Conservation (phyloP, 2,113 vertebrate species). For the Cinclus cinclus region DNA sequence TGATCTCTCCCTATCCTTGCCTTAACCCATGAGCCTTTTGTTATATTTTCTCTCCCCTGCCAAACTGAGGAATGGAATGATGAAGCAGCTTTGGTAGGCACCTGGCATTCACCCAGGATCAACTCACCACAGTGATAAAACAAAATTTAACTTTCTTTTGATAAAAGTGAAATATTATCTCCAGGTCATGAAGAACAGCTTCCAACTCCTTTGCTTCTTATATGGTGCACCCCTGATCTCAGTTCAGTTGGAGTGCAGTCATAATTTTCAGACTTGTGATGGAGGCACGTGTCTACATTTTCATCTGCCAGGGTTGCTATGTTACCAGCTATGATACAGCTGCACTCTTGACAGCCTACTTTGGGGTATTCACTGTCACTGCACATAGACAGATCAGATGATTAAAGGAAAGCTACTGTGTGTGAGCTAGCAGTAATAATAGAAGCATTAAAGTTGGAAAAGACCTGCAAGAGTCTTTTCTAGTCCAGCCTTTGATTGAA, state of each 20-base stretch:
- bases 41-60: not conserved
- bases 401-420: not conserved
- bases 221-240: not conserved
- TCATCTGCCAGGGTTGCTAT: not conserved
- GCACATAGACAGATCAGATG: not conserved
- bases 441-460: not conserved
- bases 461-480: not conserved
- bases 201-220: not conserved
- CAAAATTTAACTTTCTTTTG: not conserved
- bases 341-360: not conserved
- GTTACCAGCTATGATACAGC: not conserved
- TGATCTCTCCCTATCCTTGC: not conserved
- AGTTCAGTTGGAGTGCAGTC: not conserved
- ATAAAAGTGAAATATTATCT: not conserved
- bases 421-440: not conserved
- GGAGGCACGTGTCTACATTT: not conserved
- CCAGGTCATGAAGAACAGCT: not conserved
- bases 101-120: not conserved
- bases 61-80: not conserved
- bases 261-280: not conserved
- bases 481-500: accelerated
- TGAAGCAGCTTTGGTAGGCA: not conserved
- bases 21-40: not conserved
- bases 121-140: not conserved
- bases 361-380: not conserved